Conservation (phyloP, 1,140 invertebrate genomes). For the Yoshiicerus persimilis region DNA sequence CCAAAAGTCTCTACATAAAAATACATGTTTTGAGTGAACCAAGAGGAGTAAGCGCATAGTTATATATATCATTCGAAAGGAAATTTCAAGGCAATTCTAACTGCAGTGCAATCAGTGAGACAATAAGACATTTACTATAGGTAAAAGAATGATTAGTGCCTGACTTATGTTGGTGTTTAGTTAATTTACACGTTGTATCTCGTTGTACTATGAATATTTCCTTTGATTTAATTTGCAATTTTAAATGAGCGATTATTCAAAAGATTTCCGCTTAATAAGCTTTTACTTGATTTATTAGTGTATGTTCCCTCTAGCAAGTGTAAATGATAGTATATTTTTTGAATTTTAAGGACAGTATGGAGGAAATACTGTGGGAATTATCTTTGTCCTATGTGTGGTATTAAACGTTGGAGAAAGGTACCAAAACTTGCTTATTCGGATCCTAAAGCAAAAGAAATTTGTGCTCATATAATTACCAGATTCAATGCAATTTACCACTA, state of each 20-base stretch:
- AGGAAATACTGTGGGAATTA: not conserved
- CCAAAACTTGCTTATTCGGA: not conserved
- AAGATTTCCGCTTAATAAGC: too few species aligned
- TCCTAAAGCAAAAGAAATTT: not conserved
- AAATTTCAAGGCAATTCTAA: too few species aligned
- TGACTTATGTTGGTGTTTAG: not conserved
- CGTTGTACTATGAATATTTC: too few species aligned
- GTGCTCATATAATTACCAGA: not conserved
- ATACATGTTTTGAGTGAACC: too few species aligned
- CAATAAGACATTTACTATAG: too few species aligned
- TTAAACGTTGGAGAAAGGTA: not conserved
- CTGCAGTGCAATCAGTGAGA: not conserved
- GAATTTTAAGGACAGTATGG: not conserved
- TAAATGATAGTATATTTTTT: not conserved
- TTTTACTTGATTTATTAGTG: not conserved
- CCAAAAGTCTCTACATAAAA: too few species aligned
- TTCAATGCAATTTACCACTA: not conserved
- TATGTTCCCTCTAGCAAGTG: not conserved
- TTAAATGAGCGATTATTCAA: not conserved
- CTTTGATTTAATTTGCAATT: not conserved
- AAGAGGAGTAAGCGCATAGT: too few species aligned
- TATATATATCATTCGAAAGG: too few species aligned
- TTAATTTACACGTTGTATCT: not conserved
- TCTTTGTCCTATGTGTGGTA: not conserved
- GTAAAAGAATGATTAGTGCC: too few species aligned